A percentile compares a stretch with the other conserved stretches of the same genome.
These are phyloP conservation scores for Nomada goodeniana DNA, from an alignment of 2,888 invertebrate species.

Conservation along the genomic window DNA sequence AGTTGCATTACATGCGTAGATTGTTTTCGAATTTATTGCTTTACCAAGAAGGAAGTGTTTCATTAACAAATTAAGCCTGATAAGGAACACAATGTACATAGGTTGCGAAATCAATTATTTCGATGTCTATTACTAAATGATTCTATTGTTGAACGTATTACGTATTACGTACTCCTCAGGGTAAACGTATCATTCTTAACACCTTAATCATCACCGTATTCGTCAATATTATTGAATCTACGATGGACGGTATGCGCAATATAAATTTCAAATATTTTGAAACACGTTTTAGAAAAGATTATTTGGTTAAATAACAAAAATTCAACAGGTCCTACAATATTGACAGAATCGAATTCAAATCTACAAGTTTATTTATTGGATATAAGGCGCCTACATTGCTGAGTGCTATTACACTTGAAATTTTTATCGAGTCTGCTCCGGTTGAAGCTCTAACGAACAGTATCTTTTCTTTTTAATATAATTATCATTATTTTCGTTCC, in stretches of 20 bases:
- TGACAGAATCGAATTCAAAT: constrained; percentile 38
- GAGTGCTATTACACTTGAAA: constrained; percentile 66
- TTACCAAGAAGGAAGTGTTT: constrained; percentile 7
- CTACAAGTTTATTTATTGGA: constrained; percentile 69
- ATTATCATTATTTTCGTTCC: constrained; percentile 17
- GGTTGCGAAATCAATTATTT: constrained; percentile 29
- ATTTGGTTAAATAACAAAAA: not conserved
- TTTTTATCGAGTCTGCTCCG: constrained; percentile 43
- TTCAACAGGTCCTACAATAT: not conserved
- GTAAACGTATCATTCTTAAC: not conserved
- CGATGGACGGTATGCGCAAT: too few species aligned
- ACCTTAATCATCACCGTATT: too few species aligned
- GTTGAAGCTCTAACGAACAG: constrained; percentile 32
- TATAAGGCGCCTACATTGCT: constrained; percentile 68
- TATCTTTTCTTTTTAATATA: not conserved
- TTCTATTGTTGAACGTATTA: too few species aligned
- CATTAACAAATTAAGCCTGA: constrained; percentile 36
- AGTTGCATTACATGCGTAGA: not conserved
- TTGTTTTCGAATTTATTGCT: not conserved
- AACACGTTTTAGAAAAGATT: not conserved
- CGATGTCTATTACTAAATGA: not conserved
- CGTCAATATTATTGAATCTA: too few species aligned
- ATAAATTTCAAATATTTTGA: too few species aligned
- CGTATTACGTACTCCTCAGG: too few species aligned
- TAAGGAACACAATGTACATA: not conserved